Evolutionary conservation across 1,140 invertebrate species (phyloP), one percentile per base, ranked within the genome.

Genomic region (Mactra quadrangularis): DNA sequence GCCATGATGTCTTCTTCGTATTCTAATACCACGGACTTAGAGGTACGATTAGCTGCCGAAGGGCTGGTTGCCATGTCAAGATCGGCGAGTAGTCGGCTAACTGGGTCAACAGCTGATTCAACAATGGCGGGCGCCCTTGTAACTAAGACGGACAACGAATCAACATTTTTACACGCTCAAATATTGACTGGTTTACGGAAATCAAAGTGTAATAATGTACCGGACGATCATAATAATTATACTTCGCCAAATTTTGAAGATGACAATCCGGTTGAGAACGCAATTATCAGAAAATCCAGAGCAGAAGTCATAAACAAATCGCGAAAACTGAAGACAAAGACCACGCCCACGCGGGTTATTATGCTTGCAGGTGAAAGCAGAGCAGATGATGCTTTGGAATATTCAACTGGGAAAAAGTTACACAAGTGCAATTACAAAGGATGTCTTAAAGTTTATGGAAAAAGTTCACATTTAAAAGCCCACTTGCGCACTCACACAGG

Each of bases 371-470:
- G 2, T 3, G 29, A 19, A 19, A 55, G 78, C 25, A 45, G 47
- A 19, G 59, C 72, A 52, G 88, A 89, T 45, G 85, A 86, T 57
- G 85, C 81, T 71, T 60, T 70, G n/a, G n/a, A 45, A 25, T 68
- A 82, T 75, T 57, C 33, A 62, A 55, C 19, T n/a, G 59, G 33
- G 47, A 88, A 86, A 75, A 90, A 89, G 83, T 9, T 87, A 13
- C 95, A 96, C 91, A 94, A 93, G 25, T 99, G 99, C 94, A 98
- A 99, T 94, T 99, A 99, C 93, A 97, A 97, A 0, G 98, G 97
- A 29, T 99, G 99, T 94, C 97, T 97, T 35, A 99, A 99, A 94
- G 98, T 99, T 62, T 99, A 96, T 91, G 95, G 95, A 27, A 96
- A 96, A 91, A 96, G 95, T 85, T 96, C 96, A 29, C 96, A 96